Percentiles rank a stretch among this genome's conserved stretches.
Evolutionary conservation across 2,113 vertebrate genomes (phyloP).

Genomic region (Xiphorhynchus elegans): DNA sequence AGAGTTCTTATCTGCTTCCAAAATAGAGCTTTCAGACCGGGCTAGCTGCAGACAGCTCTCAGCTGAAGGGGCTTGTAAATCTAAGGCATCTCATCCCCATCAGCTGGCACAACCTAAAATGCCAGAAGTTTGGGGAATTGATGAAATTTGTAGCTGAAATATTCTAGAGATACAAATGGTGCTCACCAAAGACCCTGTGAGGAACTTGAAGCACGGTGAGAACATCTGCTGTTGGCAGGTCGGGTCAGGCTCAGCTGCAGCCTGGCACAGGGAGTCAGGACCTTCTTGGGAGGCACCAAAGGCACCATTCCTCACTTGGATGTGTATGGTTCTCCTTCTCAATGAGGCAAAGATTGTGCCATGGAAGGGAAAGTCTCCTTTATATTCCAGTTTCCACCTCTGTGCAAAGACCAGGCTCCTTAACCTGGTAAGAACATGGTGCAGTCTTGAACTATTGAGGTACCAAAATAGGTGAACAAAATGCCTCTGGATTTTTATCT

Average conservation of each 20-base stretch:
- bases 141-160: slow-evolving; percentile 42
- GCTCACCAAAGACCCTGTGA: neutral
- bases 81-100: slow-evolving; percentile 10
- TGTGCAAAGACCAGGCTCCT: neutral
- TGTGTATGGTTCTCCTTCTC: neutral
- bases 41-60: slow-evolving; percentile 36
- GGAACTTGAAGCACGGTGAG: neutral
- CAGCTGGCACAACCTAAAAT: slow-evolving; percentile 39
- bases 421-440: neutral
- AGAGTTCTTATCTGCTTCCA: slow-evolving; percentile 27
- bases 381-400: neutral
- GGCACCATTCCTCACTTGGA: neutral
- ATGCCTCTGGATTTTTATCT: neutral
- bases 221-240: slow-evolving; percentile 25
- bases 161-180: slow-evolving; percentile 4
- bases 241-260: neutral
- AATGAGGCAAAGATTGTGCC: neutral
- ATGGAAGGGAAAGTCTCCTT: neutral
- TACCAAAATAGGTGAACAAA: neutral
- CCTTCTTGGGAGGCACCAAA: neutral
- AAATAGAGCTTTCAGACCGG: slow-evolving; percentile 42
- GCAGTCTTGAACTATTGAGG: neutral
- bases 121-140: slow-evolving; percentile 39
- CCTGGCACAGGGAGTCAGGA: neutral
- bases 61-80: slow-evolving; percentile 49